phyloP scores from a whole-genome alignment of 1,140 invertebrate species.

The Mamestra configurata region DNA sequence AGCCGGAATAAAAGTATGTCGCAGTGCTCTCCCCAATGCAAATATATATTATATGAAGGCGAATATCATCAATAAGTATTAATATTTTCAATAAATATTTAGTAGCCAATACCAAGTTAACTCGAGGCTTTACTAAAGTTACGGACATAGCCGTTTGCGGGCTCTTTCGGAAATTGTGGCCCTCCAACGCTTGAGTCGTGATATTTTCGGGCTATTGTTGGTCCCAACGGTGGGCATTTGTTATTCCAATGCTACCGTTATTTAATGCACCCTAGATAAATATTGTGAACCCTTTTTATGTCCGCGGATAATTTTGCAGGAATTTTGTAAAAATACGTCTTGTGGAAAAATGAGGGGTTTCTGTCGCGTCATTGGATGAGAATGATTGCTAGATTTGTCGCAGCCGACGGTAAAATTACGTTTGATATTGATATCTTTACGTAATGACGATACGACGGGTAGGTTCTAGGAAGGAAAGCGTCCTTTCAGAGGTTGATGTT shows the following conservation, averaged over 20 bases:
- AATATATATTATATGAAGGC: constrained; percentile 12
- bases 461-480: neutral
- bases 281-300: constrained; percentile 67
- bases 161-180: constrained; percentile 65
- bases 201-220: constrained; percentile 69
- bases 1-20: neutral
- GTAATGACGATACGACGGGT: constrained; percentile 22
- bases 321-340: constrained; percentile 50
- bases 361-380: constrained; percentile 10
- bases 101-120: constrained; percentile 48
- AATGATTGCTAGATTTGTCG: constrained; percentile 43
- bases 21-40: neutral
- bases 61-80: constrained; percentile 41
- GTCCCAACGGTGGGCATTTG: constrained; percentile 65
- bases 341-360: constrained; percentile 37
- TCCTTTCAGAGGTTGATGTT: constrained; percentile 4
- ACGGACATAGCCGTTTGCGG: constrained; percentile 46
- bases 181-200: constrained; percentile 56
- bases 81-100: constrained; percentile 52
- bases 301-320: constrained; percentile 37
- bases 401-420: constrained; percentile 26
- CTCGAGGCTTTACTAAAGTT: constrained; percentile 44
- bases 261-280: constrained; percentile 69
- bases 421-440: constrained; percentile 43
- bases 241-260: constrained; percentile 68